Percentiles rank a stretch among this genome's conserved stretches.
phyloP scores from a whole-genome alignment of 1,140 invertebrate genomes.

The Coenobita brevimanus region DNA sequence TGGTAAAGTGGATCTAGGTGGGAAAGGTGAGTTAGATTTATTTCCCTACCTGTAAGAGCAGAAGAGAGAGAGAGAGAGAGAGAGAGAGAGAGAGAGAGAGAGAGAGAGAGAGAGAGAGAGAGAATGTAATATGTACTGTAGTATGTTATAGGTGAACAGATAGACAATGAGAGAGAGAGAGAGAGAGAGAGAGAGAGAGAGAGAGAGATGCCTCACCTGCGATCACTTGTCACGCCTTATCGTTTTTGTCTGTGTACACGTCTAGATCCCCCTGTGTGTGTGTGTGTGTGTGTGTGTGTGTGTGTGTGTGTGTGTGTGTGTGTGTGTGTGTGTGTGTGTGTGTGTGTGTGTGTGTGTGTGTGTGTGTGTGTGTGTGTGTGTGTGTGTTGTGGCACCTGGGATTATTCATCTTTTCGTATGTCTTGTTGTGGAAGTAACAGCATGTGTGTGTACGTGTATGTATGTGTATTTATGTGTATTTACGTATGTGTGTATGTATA shows the following conservation, averaged over 20 bases:
- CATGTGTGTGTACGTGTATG: neutral
- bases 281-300: neutral
- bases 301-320: constrained; percentile 12
- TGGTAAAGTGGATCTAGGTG: no score
- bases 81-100: no score
- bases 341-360: constrained; percentile 5
- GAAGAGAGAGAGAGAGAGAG: no score
- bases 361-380: constrained; percentile 4
- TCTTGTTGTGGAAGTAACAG: neutral
- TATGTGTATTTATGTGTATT: neutral
- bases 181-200: constrained; percentile 28
- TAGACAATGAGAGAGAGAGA: constrained; percentile 21
- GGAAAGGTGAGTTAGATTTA: no score
- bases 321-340: neutral
- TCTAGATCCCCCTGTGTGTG: neutral
- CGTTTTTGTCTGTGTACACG: neutral
- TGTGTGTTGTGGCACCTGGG: no score
- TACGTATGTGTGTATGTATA: constrained; percentile 12
- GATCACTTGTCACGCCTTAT: neutral
- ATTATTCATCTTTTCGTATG: neutral
- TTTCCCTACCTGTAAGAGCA: no score
- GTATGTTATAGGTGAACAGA: neutral
- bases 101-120: no score
- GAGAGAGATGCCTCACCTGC: neutral
- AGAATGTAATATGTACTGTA: no score